A percentile compares a stretch with the other conserved stretches of the same genome.
These are phyloP conservation scores for Oligia latruncula DNA, from an alignment of 2,888 invertebrate species.

Conservation along the genomic window DNA sequence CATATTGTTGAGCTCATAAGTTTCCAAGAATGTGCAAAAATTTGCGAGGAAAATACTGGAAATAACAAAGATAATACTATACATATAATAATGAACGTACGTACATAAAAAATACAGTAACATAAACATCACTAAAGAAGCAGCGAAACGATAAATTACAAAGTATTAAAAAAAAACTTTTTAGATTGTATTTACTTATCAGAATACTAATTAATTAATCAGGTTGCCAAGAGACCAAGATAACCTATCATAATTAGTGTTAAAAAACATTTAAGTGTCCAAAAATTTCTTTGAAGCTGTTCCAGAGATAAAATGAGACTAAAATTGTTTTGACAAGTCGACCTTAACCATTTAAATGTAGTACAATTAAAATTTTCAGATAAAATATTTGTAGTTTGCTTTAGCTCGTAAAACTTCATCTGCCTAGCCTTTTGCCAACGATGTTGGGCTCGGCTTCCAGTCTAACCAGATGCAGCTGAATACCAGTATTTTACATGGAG, in stretches of 20 bases:
- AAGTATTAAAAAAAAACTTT: not conserved
- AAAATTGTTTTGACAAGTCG: conserved; percentile 16
- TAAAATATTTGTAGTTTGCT: not conserved
- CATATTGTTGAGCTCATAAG: not conserved
- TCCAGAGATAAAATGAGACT: conserved; percentile 39
- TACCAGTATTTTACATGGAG: not conserved
- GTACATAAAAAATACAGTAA: not conserved
- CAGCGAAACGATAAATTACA: conserved; percentile 1
- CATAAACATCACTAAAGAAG: conserved; percentile 18
- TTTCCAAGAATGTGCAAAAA: not conserved
- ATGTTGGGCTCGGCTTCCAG: not conserved
- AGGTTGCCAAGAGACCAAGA: conserved; percentile 54
- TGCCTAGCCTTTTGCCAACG: not conserved
- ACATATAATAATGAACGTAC: too few relatives aligned
- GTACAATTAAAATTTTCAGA: conserved; percentile 21
- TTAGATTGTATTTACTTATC: conserved; percentile 33
- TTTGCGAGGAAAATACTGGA: not conserved
- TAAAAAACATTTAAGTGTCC: conserved; percentile 48
- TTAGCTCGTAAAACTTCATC: not conserved
- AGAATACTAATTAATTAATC: conserved; percentile 62
- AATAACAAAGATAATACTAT: not conserved
- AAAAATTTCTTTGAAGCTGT: conserved; percentile 54
- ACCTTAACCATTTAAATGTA: conserved; percentile 21
- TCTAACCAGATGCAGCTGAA: not conserved
- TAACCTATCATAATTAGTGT: conserved; percentile 65